phyloP scores from a whole-genome alignment of 2,113 vertebrate genomes.

The Symphodus melops region DNA sequence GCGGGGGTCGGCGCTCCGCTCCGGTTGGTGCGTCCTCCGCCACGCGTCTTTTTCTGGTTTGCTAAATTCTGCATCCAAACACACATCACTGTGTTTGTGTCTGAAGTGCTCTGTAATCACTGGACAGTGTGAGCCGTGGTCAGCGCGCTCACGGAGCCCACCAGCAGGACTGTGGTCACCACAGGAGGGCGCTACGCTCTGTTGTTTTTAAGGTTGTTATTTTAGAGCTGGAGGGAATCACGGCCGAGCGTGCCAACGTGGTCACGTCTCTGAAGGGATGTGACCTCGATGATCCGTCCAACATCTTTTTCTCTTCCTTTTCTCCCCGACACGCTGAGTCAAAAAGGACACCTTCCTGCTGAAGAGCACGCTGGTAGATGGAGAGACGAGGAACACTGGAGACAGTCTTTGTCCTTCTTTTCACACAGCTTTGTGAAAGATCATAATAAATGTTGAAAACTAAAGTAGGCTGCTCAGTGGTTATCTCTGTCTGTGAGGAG shows the following conservation, averaged over 20 bases:
- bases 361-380: too few relatives aligned
- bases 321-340: too few relatives aligned
- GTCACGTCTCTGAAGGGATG: neutral
- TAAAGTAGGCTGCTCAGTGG: too few relatives aligned
- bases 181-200: constrained; percentile 27
- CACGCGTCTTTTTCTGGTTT: constrained; percentile 56
- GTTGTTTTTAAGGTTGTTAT: constrained; percentile 10
- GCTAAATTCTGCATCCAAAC: constrained; percentile 61
- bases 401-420: too few relatives aligned
- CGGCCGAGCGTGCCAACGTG: neutral
- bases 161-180: constrained; percentile 31
- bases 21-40: constrained; percentile 46
- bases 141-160: constrained; percentile 31
- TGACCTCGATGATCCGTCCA: too few relatives aligned
- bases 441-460: too few relatives aligned
- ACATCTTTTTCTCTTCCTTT: too few relatives aligned
- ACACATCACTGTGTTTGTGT: constrained; percentile 49
- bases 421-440: too few relatives aligned
- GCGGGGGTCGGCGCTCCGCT: constrained; percentile 55
- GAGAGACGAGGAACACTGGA: too few relatives aligned
- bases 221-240: neutral
- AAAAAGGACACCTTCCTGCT: too few relatives aligned
- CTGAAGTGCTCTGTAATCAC: constrained; percentile 62
- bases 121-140: constrained; percentile 21
- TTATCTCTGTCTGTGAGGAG: too few relatives aligned